phyloP scores from a whole-genome alignment of 1,140 invertebrate species.

The Drosophila tristis region DNA sequence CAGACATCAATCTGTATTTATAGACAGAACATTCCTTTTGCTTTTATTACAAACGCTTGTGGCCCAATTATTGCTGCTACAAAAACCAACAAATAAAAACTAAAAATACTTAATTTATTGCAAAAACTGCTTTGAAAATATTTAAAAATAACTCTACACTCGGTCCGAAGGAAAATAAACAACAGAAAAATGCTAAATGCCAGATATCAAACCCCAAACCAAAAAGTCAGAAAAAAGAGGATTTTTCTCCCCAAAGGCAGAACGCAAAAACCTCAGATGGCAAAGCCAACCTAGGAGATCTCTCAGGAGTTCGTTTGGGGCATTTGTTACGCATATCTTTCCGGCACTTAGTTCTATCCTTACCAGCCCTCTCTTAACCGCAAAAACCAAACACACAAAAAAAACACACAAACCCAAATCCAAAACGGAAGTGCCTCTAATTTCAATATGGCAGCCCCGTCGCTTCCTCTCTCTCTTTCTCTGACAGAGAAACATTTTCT shows the following conservation, averaged over 20 bases:
- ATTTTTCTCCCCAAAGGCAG: conserved; percentile 1
- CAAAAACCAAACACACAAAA: conserved; percentile 21
- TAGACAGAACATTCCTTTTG: conserved; percentile 18
- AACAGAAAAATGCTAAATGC: neutral
- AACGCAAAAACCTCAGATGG: conserved; percentile 2
- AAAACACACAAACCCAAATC: conserved; percentile 30
- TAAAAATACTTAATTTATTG: neutral
- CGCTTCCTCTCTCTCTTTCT: conserved; percentile 12
- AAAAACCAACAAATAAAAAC: conserved; percentile 27
- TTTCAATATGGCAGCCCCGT: conserved; percentile 72
- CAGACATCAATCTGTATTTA: conserved; percentile 7
- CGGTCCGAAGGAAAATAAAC: neutral
- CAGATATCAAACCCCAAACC: neutral
- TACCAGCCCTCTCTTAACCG: conserved; percentile 33
- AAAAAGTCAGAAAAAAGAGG: conserved; percentile 16
- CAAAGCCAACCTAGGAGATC: neutral
- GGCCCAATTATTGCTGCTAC: conserved; percentile 19
- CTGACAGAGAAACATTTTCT: conserved; percentile 72
- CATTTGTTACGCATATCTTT: conserved; percentile 72
- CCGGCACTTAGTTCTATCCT: conserved; percentile 69
- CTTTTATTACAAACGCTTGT: conserved; percentile 29
- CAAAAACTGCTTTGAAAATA: too few relatives aligned
- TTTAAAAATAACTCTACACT: too few relatives aligned
- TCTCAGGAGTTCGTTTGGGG: conserved; percentile 5
- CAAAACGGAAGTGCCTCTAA: conserved; percentile 77